These are phyloP conservation scores for Aplochiton taeniatus DNA, from an alignment of 2,797 vertebrate genomes.

Conservation along the genomic window DNA sequence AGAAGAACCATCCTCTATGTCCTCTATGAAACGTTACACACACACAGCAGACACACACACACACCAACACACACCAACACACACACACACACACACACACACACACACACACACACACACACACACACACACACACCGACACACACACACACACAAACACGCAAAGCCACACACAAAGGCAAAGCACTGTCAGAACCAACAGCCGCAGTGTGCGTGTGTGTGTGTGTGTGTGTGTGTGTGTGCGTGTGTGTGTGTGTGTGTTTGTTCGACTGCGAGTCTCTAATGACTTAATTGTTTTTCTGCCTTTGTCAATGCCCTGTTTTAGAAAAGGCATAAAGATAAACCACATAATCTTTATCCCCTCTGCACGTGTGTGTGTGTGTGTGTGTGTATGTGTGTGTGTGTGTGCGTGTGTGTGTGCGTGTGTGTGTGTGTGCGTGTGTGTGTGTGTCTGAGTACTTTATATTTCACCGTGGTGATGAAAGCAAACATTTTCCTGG, in stretches of 20 bases:
- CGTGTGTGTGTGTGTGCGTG: not conserved
- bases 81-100: no score
- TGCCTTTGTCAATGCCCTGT: no score
- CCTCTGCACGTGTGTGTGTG: slow-evolving; percentile 6
- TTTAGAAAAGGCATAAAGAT: no score
- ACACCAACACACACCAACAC: no score
- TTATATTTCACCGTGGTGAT: not conserved
- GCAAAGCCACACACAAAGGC: slow-evolving; percentile 2
- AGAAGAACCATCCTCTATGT: no score
- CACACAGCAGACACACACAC: no score
- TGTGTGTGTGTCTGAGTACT: no score
- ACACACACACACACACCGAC: no score
- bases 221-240: no score
- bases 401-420: slow-evolving; percentile 3
- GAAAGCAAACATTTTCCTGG: not conserved
- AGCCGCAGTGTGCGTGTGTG: not conserved
- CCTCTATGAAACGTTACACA: no score
- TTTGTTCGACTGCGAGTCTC: slow-evolving; percentile 7
- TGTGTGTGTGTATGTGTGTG: slow-evolving; percentile 10
- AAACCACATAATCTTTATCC: not conserved
- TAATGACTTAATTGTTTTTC: not conserved
- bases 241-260: not conserved
- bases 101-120: no score
- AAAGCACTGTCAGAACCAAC: no score
- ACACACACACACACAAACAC: slow-evolving; percentile 19